Base-by-base conservation (phyloP, 2,113 vertebrate species). In the Vidua macroura region DNA sequence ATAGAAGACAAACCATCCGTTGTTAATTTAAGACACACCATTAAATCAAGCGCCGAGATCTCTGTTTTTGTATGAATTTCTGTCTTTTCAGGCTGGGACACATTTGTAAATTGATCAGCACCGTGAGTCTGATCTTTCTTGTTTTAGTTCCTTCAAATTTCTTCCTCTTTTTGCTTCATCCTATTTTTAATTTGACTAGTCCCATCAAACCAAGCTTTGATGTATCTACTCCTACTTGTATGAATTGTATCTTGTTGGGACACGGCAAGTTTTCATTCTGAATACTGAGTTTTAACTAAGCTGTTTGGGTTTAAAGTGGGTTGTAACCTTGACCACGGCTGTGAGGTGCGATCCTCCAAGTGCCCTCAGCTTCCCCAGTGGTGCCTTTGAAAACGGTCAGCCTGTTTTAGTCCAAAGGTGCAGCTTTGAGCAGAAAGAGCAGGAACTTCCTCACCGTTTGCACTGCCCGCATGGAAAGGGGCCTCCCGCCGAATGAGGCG, bases 201-300 rank as follows among this genome's bases (percentile, higher is more conserved):
- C 27, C 5, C 37, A 12, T 19, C 8, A 13, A 60, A 37, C 1
- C 14, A 15, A 44, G 28, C 22, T 23, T 46, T 53, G 39, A 8
- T 39, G 12, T 13, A 30, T 7, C 44, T 58, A 23, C 14, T 37
- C 2, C 39, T 48, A 2, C 35, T 41, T n/a, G 53, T 7, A 3
- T 0, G 48, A 30, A 9, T 8, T 33, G 46, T 19, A 19, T 13
- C 46, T 9, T 5, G 18, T 7, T 30, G 41, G 23, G 39, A n/a
- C 15, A 2, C 0, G 1, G 27, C 33, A 53, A 53, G 28, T 10
- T 10, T 48, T n/a, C 19, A 0, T 23, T 46, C 6, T 11, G 12
- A 46, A 20, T 6, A 48, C 64, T 39, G 55, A 33, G 33, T 2
- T n/a, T 70, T 3, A 23, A 24, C 8, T 2, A 3, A 46, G 15